These are phyloP conservation scores for Mesoligia furuncula DNA, from an alignment of 2,888 invertebrate genomes.

Conservation along the genomic window DNA sequence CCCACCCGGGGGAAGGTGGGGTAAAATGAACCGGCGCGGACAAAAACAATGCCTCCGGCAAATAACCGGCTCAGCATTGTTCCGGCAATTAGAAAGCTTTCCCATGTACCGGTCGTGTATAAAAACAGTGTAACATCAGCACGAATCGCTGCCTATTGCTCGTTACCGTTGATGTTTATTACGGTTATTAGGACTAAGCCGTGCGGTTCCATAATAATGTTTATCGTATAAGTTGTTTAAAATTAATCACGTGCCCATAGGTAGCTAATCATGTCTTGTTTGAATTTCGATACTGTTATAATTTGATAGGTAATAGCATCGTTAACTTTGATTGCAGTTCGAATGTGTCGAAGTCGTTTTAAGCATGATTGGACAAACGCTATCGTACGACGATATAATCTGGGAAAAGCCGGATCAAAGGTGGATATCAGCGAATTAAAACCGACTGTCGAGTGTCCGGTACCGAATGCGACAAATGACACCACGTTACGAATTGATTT, in stretches of 20 bases:
- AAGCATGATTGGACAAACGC: conserved; percentile 62
- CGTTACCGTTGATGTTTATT: conserved; percentile 90
- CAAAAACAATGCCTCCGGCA: conserved; percentile 90
- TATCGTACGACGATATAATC: conserved; percentile 78
- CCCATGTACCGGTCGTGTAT: conserved; percentile 90
- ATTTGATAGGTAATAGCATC: conserved; percentile 47
- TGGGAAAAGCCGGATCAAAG: conserved; percentile 78
- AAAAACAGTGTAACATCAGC: conserved; percentile 90
- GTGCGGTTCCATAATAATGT: conserved; percentile 86
- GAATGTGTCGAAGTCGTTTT: conserved; percentile 54
- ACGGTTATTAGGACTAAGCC: conserved; percentile 90
- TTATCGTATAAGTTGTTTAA: conserved; percentile 83
- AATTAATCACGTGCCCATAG: conserved; percentile 75
- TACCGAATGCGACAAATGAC: conserved; percentile 78
- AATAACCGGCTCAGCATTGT: conserved; percentile 91
- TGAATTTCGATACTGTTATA: conserved; percentile 35
- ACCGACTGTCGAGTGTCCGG: conserved; percentile 78
- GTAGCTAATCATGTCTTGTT: conserved; percentile 49
- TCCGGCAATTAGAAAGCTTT: conserved; percentile 91
- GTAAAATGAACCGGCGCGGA: conserved; percentile 90
- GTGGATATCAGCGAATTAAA: conserved; percentile 79
- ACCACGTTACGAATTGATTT: conserved; percentile 77
- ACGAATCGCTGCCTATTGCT: conserved; percentile 90
- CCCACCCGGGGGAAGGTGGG: conserved; percentile 87
- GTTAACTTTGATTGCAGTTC: conserved; percentile 53